Evolutionary conservation across 2,797 vertebrate genomes (phyloP).

Genomic region (Coregonus suidteri): DNA sequence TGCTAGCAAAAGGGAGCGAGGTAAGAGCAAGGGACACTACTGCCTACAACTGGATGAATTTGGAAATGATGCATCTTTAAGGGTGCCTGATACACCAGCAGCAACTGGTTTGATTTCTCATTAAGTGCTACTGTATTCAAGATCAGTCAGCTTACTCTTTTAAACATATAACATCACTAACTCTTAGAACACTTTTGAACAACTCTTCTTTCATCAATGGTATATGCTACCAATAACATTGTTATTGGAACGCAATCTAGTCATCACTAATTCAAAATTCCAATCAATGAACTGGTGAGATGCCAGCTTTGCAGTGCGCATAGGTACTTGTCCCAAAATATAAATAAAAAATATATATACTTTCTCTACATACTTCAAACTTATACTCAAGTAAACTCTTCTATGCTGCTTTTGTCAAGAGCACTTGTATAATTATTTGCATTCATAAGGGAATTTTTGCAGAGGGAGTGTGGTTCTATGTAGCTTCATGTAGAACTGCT

Average conservation of each 20-base stretch:
- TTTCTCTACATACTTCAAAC: slow-evolving; percentile 6
- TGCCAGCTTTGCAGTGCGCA: slow-evolving; percentile 3
- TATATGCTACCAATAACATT: slow-evolving; percentile 8
- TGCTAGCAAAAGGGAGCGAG: slow-evolving; percentile 5
- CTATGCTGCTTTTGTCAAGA: neutral
- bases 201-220: neutral
- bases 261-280: slow-evolving; percentile 12
- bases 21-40: neutral
- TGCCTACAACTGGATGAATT: neutral
- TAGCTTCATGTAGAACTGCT: slow-evolving; percentile 23
- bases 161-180: slow-evolving; percentile 29
- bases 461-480: slow-evolving; percentile 40
- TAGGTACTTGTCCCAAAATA: neutral
- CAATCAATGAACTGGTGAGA: slow-evolving; percentile 13
- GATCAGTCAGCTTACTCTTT: slow-evolving; percentile 23
- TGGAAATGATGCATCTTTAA: neutral
- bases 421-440: slow-evolving; percentile 30
- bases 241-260: no score
- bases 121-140: slow-evolving; percentile 21
- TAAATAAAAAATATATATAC: neutral
- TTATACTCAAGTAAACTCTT: slow-evolving; percentile 8
- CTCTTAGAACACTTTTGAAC: slow-evolving; percentile 5
- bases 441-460: slow-evolving; percentile 34
- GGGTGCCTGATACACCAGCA: neutral
- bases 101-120: neutral